Evolutionary conservation across 1,140 invertebrate species (phyloP), one percentile per base, ranked within the genome.

Genomic region (Thaumetopoea pityocampa): DNA sequence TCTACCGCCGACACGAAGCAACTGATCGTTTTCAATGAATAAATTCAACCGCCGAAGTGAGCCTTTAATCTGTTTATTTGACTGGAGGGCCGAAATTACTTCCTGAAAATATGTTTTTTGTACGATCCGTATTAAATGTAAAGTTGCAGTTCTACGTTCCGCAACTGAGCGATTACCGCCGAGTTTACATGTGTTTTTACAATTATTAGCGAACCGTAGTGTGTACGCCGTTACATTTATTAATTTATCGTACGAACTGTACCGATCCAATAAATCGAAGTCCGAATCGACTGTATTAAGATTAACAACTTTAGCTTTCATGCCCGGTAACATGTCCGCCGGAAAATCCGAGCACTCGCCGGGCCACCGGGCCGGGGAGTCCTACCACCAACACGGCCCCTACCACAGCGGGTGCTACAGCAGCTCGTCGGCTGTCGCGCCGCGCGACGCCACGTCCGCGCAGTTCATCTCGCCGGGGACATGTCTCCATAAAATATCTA

Each of bases 181-280:
- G 8, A 30, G 2, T 4, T 14, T n/a, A 15, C 5, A 1, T 16
- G 1, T 8, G 8, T 16, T 15, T 30, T 6, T 12, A 27, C 24
- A 26, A 29, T 14, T 29, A n/a, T n/a, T n/a, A n/a, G n/a, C 4
- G 16, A 29, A n/a, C 3, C 27, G 10, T 12, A 29, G 16, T 12
- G 16, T 15, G 16, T 15, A 15, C n/a, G 27, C 27, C 14, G 27
- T 29, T n/a, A 29, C 27, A 15, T 15, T 29, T 8, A 29, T 10
- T 1, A 28, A 12, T 28, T 28, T 28, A 4, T 9, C 7, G 14
- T 11, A 28, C 2, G 26, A 28, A 10, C 26, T 28, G 11, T n/a
- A 28, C 6, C 26, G 26, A 6, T 11, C 3, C 6, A 28, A 7
- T 11, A 28, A 28, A 5, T 9, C 8, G 3, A 28, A 28, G 11